Evolutionary conservation across 1,140 invertebrate species (phyloP).

Genomic region (Reticulitermes speratus): DNA sequence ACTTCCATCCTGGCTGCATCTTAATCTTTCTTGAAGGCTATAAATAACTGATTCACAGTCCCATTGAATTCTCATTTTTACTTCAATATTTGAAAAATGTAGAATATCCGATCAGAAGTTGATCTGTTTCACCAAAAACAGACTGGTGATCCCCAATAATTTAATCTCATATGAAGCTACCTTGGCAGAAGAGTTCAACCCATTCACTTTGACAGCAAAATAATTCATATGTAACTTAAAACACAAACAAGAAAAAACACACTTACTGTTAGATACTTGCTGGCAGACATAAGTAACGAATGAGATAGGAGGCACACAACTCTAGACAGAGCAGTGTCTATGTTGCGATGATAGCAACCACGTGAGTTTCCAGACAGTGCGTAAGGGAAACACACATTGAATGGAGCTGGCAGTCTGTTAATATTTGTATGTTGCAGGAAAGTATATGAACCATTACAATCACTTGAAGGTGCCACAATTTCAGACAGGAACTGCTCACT

Average conservation of each 20-base stretch:
- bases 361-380: neutral
- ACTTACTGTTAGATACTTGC: constrained; percentile 65
- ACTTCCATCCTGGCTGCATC: too few species aligned
- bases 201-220: too few species aligned
- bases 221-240: neutral
- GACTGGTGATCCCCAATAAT: too few species aligned
- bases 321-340: constrained; percentile 51
- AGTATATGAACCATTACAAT: neutral
- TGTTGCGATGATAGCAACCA: neutral
- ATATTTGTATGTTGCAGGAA: constrained; percentile 24
- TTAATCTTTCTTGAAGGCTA: too few species aligned
- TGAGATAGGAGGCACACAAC: constrained; percentile 51
- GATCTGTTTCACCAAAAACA: too few species aligned
- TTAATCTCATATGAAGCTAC: too few species aligned
- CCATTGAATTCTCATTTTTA: too few species aligned
- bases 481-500: constrained; percentile 45
- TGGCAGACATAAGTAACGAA: constrained; percentile 55
- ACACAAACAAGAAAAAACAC: constrained; percentile 16
- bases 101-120: too few species aligned
- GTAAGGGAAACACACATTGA: constrained; percentile 34
- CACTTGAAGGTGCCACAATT: constrained; percentile 13
- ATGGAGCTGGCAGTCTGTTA: constrained; percentile 44
- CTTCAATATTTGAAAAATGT: too few species aligned
- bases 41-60: too few species aligned
- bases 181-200: too few species aligned